Conservation (phyloP, 2,888 invertebrate species). For the Phortica magna region DNA sequence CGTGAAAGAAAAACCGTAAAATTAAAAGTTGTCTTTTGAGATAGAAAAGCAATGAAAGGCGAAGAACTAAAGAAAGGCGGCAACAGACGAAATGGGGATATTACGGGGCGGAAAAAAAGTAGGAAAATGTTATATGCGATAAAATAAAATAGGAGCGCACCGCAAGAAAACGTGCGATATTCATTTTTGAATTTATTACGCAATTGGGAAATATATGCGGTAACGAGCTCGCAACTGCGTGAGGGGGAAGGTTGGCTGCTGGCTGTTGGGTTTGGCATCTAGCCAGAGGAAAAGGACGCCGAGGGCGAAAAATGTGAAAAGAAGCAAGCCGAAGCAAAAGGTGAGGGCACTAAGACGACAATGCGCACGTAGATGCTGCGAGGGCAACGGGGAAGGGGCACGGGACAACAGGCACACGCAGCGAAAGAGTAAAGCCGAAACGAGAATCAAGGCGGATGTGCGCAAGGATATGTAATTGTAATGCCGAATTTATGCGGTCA, state of each 20-base stretch:
- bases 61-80: not conserved
- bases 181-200: constrained; percentile 72
- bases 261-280: not conserved
- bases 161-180: constrained; percentile 71
- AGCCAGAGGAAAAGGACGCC: not conserved
- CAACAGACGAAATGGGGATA: not conserved
- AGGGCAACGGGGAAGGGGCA: not conserved
- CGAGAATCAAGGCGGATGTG: not conserved
- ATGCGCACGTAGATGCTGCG: not conserved
- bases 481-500: constrained; percentile 29
- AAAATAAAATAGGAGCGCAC: constrained; percentile 45
- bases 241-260: no score
- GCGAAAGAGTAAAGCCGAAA: not conserved
- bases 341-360: not conserved
- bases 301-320: not conserved
- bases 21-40: not conserved
- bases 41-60: not conserved
- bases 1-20: not conserved
- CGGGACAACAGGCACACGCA: not conserved
- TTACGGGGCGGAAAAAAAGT: not conserved
- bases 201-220: constrained; percentile 59
- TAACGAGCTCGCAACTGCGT: not conserved
- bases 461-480: constrained; percentile 32
- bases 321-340: not conserved
- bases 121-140: constrained; percentile 14